Evolutionary conservation across 30 jellyfish, hydroid and myxozoan species (phyloP).

Genomic region (Pseudorhiza aurosa): DNA sequence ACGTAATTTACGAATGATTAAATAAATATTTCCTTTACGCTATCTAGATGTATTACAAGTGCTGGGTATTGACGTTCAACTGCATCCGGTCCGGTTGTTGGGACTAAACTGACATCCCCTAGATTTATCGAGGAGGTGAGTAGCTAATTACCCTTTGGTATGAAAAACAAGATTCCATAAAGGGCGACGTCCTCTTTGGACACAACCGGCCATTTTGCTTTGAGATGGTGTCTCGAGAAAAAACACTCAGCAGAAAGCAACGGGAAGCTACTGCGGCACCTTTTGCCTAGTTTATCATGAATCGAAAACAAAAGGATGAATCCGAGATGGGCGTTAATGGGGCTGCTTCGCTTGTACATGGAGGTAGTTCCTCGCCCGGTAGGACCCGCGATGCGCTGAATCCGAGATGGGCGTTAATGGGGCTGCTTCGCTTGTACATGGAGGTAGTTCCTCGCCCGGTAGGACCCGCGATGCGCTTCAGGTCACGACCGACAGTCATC

Average conservation of each 20-base stretch:
- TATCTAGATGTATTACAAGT: too few relatives aligned
- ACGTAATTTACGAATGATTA: too few relatives aligned
- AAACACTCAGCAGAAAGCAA: conserved; percentile 51
- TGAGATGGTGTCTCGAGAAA: conserved; percentile 71
- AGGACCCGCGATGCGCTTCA: background rate
- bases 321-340: background rate
- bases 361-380: conserved; percentile 9
- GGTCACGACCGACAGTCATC: conserved; percentile 1
- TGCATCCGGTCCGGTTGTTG: too few relatives aligned
- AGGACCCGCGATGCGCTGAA: background rate
- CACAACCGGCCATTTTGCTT: too few relatives aligned
- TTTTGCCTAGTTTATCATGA: conserved; percentile 48
- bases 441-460: conserved; percentile 9
- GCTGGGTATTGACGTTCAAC: too few relatives aligned
- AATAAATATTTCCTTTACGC: too few relatives aligned
- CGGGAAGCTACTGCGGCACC: conserved; percentile 54
- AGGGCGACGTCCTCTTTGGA: conserved; percentile 58
- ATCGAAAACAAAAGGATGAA: too few relatives aligned
- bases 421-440: too few relatives aligned
- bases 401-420: background rate
- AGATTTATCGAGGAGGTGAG: too few relatives aligned
- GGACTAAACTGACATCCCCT: too few relatives aligned
- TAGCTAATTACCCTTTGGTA: too few relatives aligned
- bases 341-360: too few relatives aligned
- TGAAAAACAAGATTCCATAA: conserved; percentile 30